phyloP scores from a whole-genome alignment of 2,113 vertebrate genomes.

The Pristiophorus japonicus region DNA sequence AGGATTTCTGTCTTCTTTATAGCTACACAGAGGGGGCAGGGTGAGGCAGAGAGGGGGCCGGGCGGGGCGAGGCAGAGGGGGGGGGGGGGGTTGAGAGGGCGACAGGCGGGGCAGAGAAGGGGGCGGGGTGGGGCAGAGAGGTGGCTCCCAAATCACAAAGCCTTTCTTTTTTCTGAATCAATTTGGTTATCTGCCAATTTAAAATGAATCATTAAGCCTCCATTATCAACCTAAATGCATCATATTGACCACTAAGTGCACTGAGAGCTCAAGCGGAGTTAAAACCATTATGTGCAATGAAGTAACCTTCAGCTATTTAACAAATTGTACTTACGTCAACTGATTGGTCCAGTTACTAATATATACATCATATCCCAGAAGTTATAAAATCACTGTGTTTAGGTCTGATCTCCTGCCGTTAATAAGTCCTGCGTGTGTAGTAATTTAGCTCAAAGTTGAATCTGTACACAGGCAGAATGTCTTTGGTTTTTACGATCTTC shows the following conservation, averaged over 20 bases:
- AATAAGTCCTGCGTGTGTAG: not conserved
- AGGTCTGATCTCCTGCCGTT: not conserved
- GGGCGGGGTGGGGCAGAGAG: too few species aligned
- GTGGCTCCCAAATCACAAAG: not conserved
- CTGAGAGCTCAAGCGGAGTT: not conserved
- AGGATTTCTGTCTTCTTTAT: not conserved
- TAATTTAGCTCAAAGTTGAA: not conserved
- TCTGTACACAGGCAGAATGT: not conserved
- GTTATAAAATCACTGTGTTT: not conserved
- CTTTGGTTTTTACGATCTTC: not conserved
- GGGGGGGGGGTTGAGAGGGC: too few species aligned
- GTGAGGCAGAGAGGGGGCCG: too few species aligned
- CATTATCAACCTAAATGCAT: not conserved
- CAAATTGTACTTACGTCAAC: not conserved
- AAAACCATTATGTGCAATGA: not conserved
- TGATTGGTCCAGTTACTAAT: not conserved
- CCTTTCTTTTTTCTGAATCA: not conserved
- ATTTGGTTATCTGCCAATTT: not conserved
- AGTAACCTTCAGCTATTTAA: not conserved
- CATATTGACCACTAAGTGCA: not conserved
- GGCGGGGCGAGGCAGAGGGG: too few species aligned
- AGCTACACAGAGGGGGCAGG: not conserved
- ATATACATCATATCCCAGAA: not conserved
- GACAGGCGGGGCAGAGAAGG: too few species aligned
- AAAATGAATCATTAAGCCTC: not conserved